A percentile compares a stretch with the other conserved stretches of the same genome.
Evolutionary conservation across 2,888 invertebrate species (phyloP).

Genomic region (Acleris laterana): DNA sequence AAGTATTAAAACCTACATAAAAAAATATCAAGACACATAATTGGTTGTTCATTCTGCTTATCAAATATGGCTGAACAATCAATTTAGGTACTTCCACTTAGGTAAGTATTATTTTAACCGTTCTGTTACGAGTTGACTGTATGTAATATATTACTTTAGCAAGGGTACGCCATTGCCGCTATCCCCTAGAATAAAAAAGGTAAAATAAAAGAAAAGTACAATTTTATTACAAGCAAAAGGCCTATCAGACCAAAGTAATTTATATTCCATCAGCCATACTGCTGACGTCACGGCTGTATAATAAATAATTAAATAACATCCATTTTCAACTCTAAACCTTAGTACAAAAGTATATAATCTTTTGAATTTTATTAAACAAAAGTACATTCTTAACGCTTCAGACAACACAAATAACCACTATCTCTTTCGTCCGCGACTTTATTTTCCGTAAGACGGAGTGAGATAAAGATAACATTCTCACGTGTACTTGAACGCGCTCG

Average conservation of each 20-base stretch:
- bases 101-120: neutral
- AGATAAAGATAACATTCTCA: constrained; percentile 57
- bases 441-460: constrained; percentile 54
- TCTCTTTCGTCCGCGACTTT: constrained; percentile 57
- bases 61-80: neutral
- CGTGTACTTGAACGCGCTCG: constrained; percentile 52
- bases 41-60: neutral
- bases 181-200: constrained; percentile 24
- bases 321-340: constrained; percentile 18
- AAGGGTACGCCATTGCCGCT: constrained; percentile 20
- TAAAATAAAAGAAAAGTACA: constrained; percentile 32
- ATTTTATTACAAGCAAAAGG: constrained; percentile 36
- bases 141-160: constrained; percentile 13
- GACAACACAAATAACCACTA: constrained; percentile 43
- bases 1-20: too few relatives aligned
- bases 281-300: constrained; percentile 29
- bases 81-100: neutral
- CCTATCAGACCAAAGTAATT: constrained; percentile 35
- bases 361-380: constrained; percentile 42
- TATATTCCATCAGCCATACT: constrained; percentile 35
- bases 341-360: constrained; percentile 28
- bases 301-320: constrained; percentile 17
- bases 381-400: constrained; percentile 45
- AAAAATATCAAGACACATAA: too few relatives aligned
- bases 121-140: constrained; percentile 3